phyloP scores from a whole-genome alignment of 2,113 vertebrate species.

The Notiomystis cincta region DNA sequence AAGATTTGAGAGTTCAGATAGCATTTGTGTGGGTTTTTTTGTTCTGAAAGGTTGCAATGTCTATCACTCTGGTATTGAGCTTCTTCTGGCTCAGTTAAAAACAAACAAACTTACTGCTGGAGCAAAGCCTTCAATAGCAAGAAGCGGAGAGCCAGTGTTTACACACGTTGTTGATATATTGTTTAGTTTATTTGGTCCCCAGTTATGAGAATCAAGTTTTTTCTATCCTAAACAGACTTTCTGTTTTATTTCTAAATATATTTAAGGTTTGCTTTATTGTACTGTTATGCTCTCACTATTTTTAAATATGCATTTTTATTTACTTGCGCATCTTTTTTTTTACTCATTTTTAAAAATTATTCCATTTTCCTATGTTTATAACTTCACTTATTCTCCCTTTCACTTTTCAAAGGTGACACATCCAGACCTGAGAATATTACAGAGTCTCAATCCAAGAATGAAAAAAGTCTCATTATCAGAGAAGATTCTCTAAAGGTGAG shows the following conservation, averaged over 20 bases:
- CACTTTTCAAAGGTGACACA: neutral
- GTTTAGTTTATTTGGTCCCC: neutral
- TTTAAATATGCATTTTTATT: neutral
- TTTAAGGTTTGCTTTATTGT: neutral
- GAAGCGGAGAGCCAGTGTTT: neutral
- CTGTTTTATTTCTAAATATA: neutral
- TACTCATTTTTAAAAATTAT: neutral
- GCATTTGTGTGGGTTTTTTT: neutral
- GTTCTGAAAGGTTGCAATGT: neutral
- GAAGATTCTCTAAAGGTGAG: conserved; percentile 80
- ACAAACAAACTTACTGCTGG: neutral
- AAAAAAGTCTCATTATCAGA: conserved; percentile 61
- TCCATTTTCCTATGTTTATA: neutral
- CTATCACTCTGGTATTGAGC: neutral
- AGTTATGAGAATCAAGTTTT: neutral
- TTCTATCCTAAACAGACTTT: neutral
- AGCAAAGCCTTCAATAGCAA: neutral
- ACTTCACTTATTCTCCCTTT: neutral
- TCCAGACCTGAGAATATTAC: neutral
- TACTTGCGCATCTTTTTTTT: neutral
- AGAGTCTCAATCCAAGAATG: neutral
- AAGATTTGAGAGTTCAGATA: neutral
- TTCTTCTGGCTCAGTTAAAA: neutral
- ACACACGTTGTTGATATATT: neutral
- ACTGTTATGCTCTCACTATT: neutral